phyloP scores from a whole-genome alignment of 1,140 invertebrate genomes.

The Drosophila leontia region DNA sequence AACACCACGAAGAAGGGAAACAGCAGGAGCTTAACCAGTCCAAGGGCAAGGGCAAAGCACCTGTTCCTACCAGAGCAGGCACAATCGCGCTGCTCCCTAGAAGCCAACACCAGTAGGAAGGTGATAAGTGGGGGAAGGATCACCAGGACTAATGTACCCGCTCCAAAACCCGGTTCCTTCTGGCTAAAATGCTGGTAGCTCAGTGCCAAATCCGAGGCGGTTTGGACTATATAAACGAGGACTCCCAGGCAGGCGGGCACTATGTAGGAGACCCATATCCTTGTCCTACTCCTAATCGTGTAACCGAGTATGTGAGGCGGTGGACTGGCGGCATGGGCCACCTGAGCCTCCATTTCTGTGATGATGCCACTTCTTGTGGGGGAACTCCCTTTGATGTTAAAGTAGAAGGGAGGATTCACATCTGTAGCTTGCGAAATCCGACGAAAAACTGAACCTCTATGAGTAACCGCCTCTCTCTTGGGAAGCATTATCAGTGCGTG shows the following conservation, averaged over 20 bases:
- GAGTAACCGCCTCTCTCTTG: constrained; percentile 53
- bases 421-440: constrained; percentile 59
- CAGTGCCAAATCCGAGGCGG: constrained; percentile 86
- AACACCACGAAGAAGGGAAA: constrained; percentile 89
- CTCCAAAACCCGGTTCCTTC: constrained; percentile 80
- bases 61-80: constrained; percentile 62
- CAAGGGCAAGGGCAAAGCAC: constrained; percentile 52
- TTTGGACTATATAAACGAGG: constrained; percentile 85
- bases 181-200: constrained; percentile 86
- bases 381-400: constrained; percentile 1
- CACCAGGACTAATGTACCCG: constrained; percentile 64
- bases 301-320: constrained; percentile 85
- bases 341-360: constrained; percentile 23
- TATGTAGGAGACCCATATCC: constrained; percentile 86
- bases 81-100: constrained; percentile 86
- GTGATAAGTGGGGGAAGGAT: constrained; percentile 63
- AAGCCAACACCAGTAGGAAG: constrained; percentile 66
- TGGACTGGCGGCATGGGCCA: constrained; percentile 65
- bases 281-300: constrained; percentile 86
- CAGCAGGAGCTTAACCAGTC: constrained; percentile 86
- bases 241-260: constrained; percentile 85
- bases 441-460: constrained; percentile 65
- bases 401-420: constrained; percentile 2
- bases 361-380: constrained; percentile 10
- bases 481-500: constrained; percentile 17